A percentile compares a stretch with the other conserved stretches of the same genome.
phyloP scores from a whole-genome alignment of 2,888 invertebrate genomes.

The Diloba caeruleocephala region DNA sequence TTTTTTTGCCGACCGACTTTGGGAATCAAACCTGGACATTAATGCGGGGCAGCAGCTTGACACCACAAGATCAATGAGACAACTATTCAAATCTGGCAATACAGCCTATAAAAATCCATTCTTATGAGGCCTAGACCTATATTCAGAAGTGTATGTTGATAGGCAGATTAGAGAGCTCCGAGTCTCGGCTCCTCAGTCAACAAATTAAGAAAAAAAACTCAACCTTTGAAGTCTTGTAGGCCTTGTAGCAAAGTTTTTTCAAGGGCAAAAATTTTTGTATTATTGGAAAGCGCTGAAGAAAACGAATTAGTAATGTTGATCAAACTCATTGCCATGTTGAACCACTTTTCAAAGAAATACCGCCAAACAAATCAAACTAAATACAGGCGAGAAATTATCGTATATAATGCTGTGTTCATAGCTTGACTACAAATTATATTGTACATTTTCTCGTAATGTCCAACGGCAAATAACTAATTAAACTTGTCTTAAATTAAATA shows the following conservation, averaged over 20 bases:
- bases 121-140: no score
- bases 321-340: conserved; percentile 20
- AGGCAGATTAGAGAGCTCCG: no score
- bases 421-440: not conserved
- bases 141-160: no score
- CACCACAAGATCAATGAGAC: no score
- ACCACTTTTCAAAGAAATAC: not conserved
- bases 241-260: conserved; percentile 69
- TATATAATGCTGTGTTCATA: not conserved
- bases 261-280: conserved; percentile 64
- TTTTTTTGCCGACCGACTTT: no score
- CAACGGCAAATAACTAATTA: not conserved
- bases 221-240: conserved; percentile 70
- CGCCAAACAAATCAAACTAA: conserved; percentile 20
- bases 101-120: no score
- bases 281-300: conserved; percentile 53
- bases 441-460: not conserved
- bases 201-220: not conserved
- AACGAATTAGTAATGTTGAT: conserved; percentile 29
- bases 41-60: no score
- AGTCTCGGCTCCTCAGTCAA: no score
- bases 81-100: no score
- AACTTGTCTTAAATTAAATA: no score
- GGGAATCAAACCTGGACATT: no score
- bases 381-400: not conserved